Percentiles rank a stretch among this genome's conserved stretches.
These are phyloP conservation scores for Phasia obesa DNA, from an alignment of 2,888 invertebrate genomes.

Conservation along the genomic window DNA sequence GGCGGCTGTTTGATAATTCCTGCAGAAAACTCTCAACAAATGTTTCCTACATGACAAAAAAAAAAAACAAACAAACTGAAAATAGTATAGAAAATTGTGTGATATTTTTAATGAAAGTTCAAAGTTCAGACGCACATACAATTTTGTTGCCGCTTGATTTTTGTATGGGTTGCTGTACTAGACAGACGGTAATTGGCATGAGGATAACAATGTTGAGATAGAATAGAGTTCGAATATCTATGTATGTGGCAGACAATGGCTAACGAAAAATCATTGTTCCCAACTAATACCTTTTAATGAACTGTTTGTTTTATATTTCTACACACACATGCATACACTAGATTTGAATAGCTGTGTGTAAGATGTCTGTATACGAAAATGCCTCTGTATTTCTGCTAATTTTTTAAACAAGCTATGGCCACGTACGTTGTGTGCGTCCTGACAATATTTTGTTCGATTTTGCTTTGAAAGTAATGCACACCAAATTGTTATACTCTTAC, in stretches of 20 bases:
- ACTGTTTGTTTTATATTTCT: constrained; percentile 28
- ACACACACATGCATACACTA: constrained; percentile 6
- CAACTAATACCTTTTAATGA: constrained; percentile 47
- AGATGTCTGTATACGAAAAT: neutral
- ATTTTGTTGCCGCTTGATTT: constrained; percentile 3
- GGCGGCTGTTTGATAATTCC: neutral
- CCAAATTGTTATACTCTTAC: too few species aligned
- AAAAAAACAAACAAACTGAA: neutral
- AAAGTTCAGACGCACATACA: constrained; percentile 61
- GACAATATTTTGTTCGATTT: too few species aligned
- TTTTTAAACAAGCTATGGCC: too few species aligned
- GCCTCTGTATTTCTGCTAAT: constrained; percentile 4
- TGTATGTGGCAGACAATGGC: constrained; percentile 47
- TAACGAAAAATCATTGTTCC: constrained; percentile 36
- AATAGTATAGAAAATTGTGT: constrained; percentile 24
- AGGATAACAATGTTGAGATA: neutral
- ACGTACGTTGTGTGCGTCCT: too few species aligned
- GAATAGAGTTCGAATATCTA: neutral
- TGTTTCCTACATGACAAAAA: constrained; percentile 1
- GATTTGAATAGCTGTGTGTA: neutral
- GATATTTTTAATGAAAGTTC: constrained; percentile 45
- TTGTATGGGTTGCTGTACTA: constrained; percentile 14
- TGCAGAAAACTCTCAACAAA: constrained; percentile 16
- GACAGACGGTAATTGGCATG: constrained; percentile 56
- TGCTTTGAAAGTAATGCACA: too few species aligned